Percentiles rank a stretch among this genome's conserved stretches.
Conservation (phyloP, 2,888 invertebrate species). For the Fragum fragum region DNA sequence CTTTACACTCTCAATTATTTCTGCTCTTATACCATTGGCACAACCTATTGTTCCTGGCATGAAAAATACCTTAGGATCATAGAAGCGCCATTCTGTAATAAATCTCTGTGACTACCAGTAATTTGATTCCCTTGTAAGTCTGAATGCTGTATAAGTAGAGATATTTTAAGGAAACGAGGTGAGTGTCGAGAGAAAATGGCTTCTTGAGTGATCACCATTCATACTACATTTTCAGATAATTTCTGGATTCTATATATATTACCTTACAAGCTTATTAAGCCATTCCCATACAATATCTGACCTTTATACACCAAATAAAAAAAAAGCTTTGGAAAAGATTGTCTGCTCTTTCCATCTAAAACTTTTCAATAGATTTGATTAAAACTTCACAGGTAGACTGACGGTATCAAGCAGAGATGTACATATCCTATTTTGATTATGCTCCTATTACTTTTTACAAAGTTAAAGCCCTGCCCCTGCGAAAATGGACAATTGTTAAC, state of each 20-base stretch:
- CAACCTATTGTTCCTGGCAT: conserved; percentile 27
- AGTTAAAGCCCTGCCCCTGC: too few species aligned
- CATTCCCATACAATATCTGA: too few species aligned
- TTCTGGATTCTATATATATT: neutral
- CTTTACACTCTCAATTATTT: conserved; percentile 30
- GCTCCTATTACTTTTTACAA: too few species aligned
- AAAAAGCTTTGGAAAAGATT: too few species aligned
- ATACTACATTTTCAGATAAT: neutral
- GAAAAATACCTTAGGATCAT: conserved; percentile 23
- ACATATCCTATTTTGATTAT: too few species aligned
- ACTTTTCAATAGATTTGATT: too few species aligned
- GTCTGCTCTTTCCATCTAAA: too few species aligned
- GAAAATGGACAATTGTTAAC: too few species aligned
- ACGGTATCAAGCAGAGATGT: too few species aligned
- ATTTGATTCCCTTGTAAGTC: conserved; percentile 25
- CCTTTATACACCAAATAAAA: too few species aligned
- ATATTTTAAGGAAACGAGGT: conserved; percentile 19
- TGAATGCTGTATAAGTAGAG: conserved; percentile 24
- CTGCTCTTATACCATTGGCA: conserved; percentile 8
- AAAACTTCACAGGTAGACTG: too few species aligned
- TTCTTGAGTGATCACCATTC: conserved; percentile 8
- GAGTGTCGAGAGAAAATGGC: conserved; percentile 5
- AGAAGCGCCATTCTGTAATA: conserved; percentile 30
- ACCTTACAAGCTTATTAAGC: too few species aligned
- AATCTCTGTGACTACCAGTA: conserved; percentile 22